These are phyloP conservation scores for Diarsia rubi DNA, from an alignment of 2,888 invertebrate genomes.

Conservation along the genomic window DNA sequence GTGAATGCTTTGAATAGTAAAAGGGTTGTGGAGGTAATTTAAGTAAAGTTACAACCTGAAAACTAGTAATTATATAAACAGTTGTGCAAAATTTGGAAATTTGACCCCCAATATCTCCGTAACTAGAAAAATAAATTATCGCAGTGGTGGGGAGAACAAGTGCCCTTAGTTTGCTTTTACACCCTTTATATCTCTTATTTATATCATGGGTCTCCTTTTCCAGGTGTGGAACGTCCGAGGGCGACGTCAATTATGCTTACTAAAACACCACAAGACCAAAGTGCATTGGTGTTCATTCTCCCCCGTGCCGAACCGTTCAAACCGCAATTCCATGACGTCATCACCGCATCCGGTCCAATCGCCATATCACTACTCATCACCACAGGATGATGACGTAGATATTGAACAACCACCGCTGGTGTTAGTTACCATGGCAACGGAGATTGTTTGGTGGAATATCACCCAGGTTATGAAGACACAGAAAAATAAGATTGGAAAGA, in stretches of 20 bases:
- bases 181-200: not conserved
- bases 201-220: not conserved
- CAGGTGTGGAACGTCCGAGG: conserved; percentile 89
- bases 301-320: conserved; percentile 83
- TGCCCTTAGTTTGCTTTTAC: no score
- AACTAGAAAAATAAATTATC: no score
- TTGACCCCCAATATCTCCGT: no score
- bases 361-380: conserved; percentile 41
- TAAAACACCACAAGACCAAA: conserved; percentile 89
- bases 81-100: no score
- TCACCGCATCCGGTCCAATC: conserved; percentile 59
- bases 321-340: conserved; percentile 67
- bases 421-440: conserved; percentile 90
- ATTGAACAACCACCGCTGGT: conserved; percentile 84
- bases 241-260: conserved; percentile 79
- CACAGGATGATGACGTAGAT: conserved; percentile 66
- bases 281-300: conserved; percentile 90
- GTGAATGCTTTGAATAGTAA: no score
- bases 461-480: conserved; percentile 78
- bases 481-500: conserved; percentile 72
- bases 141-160: no score
- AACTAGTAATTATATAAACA: no score
- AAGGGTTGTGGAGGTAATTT: no score
- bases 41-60: no score
- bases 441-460: conserved; percentile 92